phyloP scores from a whole-genome alignment of 2,888 invertebrate genomes.

The Unio pictorum region DNA sequence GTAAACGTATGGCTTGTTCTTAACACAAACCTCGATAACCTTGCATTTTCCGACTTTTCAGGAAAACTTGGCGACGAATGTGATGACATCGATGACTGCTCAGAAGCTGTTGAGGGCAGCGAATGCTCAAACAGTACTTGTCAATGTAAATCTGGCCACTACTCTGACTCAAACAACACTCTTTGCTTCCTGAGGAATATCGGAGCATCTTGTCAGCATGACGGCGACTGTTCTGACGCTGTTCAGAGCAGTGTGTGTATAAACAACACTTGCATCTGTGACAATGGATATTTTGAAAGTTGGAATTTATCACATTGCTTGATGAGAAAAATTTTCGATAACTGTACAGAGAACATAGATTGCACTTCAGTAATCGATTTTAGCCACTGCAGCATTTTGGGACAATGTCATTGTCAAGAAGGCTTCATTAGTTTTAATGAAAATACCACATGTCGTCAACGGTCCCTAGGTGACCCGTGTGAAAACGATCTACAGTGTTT shows the following conservation, averaged over 20 bases:
- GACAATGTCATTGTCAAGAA: conserved; percentile 23
- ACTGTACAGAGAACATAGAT: conserved; percentile 20
- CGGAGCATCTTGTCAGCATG: conserved; percentile 14
- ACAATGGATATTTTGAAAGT: conserved; percentile 10
- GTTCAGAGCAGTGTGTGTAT: conserved; percentile 19
- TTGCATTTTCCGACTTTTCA: conserved; percentile 10
- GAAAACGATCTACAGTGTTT: conserved; percentile 11
- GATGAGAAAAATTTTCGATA: conserved; percentile 13
- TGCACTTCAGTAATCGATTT: conserved; percentile 28
- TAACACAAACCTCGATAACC: conserved; percentile 1
- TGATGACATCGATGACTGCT: background rate
- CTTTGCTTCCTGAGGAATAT: too few relatives aligned
- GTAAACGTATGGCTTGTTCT: background rate
- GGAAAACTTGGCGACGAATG: conserved; percentile 19
- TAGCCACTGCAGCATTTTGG: conserved; percentile 23
- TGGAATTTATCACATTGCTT: conserved; percentile 15
- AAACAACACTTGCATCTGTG: conserved; percentile 17
- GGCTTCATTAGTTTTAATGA: conserved; percentile 21
- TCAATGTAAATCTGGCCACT: too few relatives aligned
- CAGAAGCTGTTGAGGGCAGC: too few relatives aligned
- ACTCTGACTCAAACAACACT: too few relatives aligned
- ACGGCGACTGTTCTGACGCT: conserved; percentile 8
- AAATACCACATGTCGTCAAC: conserved; percentile 21
- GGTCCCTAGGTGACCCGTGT: conserved; percentile 25
- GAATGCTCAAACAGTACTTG: too few relatives aligned